phyloP scores from a whole-genome alignment of 2,797 vertebrate species.

The Arremon aurantiirostris region DNA sequence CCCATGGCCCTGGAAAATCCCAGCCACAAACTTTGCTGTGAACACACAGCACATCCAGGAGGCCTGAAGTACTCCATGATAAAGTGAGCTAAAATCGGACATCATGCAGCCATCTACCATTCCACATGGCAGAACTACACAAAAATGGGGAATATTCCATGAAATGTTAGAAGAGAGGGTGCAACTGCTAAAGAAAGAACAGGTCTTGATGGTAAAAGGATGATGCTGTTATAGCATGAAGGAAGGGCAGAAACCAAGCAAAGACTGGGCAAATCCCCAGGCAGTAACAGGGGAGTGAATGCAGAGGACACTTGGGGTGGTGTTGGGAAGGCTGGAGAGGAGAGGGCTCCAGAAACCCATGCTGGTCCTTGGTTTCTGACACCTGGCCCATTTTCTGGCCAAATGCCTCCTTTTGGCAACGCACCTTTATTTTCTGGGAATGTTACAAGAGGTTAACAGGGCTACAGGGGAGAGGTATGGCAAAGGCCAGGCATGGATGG shows the following conservation, averaged over 20 bases:
- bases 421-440: background rate
- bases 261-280: background rate
- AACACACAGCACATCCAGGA: accelerated
- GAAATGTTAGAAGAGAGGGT: accelerated
- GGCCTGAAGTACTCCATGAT: background rate
- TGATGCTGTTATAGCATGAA: background rate
- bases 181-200: background rate
- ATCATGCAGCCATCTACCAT: background rate
- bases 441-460: background rate
- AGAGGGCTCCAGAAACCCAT: background rate
- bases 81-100: background rate
- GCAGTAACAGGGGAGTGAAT: background rate
- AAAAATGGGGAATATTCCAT: background rate
- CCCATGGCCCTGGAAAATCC: background rate
- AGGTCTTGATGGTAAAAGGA: background rate
- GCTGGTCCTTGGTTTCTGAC: background rate
- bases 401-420: background rate
- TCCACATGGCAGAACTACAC: background rate
- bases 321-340: background rate
- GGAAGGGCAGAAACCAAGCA: background rate
- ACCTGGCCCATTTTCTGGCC: background rate
- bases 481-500: background rate
- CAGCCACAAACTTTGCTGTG: background rate
- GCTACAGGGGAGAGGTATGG: background rate
- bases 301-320: background rate